phyloP scores from a whole-genome alignment of 2,888 invertebrate genomes.

The Drosophila barbarae region DNA sequence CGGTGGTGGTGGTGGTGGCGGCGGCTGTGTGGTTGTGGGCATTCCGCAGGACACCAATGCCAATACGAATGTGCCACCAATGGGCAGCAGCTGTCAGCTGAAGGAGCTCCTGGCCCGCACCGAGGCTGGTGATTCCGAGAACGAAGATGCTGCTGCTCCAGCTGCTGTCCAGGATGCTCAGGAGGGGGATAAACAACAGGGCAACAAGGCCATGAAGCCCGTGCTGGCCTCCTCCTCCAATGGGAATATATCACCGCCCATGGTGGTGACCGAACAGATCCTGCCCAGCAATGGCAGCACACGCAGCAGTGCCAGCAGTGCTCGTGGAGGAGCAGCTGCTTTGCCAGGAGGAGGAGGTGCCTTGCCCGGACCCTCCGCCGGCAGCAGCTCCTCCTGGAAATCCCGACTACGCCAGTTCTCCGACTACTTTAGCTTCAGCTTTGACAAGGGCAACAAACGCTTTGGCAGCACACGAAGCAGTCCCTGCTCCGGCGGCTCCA shows the following conservation, averaged over 20 bases:
- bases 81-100: slow-evolving; percentile 16
- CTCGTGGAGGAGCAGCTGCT: slow-evolving; percentile 31
- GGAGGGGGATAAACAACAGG: background rate
- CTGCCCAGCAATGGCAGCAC: slow-evolving; percentile 56
- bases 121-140: slow-evolving; percentile 39
- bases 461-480: slow-evolving; percentile 77
- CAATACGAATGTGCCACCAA: slow-evolving; percentile 26
- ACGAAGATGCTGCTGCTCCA: background rate
- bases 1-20: background rate
- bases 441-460: slow-evolving; percentile 79
- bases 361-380: slow-evolving; percentile 26
- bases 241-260: slow-evolving; percentile 71
- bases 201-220: background rate
- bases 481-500: slow-evolving; percentile 62
- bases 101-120: slow-evolving; percentile 29
- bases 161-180: background rate
- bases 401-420: slow-evolving; percentile 79
- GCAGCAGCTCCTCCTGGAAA: slow-evolving; percentile 76
- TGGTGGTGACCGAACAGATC: slow-evolving; percentile 23
- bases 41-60: slow-evolving; percentile 37
- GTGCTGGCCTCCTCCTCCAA: slow-evolving; percentile 51
- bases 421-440: slow-evolving; percentile 79
- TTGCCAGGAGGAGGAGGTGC: slow-evolving; percentile 1
- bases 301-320: slow-evolving; percentile 36
- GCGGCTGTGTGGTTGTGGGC: slow-evolving; percentile 18